Conservation (phyloP, 2,888 invertebrate species). For the Brachyptera putata region DNA sequence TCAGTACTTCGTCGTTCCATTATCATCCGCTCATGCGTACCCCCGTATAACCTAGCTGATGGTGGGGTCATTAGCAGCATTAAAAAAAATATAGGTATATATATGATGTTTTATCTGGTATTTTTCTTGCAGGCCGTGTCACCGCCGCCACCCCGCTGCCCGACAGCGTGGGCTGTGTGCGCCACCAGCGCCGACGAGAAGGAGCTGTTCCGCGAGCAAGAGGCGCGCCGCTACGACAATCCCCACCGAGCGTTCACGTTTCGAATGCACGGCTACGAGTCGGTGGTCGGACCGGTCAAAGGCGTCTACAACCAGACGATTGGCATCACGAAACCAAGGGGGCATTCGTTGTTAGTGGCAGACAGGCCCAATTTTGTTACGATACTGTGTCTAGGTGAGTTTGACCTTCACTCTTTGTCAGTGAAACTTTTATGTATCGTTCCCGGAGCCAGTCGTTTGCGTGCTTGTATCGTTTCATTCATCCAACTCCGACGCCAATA, state of each 20-base stretch:
- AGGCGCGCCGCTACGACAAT: constrained; percentile 76
- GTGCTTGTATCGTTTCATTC: too few species aligned
- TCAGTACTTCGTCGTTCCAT: too few species aligned
- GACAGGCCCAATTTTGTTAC: constrained; percentile 88
- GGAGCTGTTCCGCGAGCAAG: constrained; percentile 63
- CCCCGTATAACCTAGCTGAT: too few species aligned
- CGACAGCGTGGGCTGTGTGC: constrained; percentile 78
- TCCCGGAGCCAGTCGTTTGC: too few species aligned
- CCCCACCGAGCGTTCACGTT: constrained; percentile 92
- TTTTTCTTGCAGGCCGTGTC: constrained; percentile 38
- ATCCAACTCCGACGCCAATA: too few species aligned
- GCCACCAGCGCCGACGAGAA: constrained; percentile 75
- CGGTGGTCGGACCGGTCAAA: constrained; percentile 77
- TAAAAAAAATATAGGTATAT: too few species aligned
- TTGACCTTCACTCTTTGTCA: not conserved
- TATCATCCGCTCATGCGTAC: too few species aligned
- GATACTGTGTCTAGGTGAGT: constrained; percentile 68
- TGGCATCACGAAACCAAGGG: constrained; percentile 59
- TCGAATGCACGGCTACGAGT: constrained; percentile 78
- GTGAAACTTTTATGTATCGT: too few species aligned
- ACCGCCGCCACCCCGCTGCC: constrained; percentile 56
- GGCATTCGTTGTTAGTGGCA: constrained; percentile 76
- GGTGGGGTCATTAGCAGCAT: too few species aligned
- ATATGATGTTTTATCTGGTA: too few species aligned
- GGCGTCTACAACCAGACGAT: constrained; percentile 64